These are phyloP conservation scores for Ostrea edulis DNA, from an alignment of 1,140 invertebrate species.

Conservation along the genomic window DNA sequence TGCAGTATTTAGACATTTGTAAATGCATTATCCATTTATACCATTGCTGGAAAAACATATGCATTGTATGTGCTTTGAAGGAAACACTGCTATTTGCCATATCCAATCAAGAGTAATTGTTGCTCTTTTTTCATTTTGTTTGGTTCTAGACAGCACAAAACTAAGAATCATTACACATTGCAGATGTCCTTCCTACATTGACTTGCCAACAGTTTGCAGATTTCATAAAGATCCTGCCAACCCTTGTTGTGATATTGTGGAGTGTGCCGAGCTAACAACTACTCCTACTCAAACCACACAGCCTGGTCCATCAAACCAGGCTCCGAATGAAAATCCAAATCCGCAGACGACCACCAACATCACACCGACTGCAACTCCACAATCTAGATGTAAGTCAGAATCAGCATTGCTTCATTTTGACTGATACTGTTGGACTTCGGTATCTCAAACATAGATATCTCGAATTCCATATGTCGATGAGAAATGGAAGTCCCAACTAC, in stretches of 20 bases:
- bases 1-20: too few species aligned
- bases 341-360: neutral
- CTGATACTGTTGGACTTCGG: too few species aligned
- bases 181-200: conserved; percentile 61
- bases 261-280: conserved; percentile 51
- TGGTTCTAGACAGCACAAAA: neutral
- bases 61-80: too few species aligned
- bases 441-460: too few species aligned
- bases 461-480: too few species aligned
- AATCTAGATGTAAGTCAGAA: conserved; percentile 10
- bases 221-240: conserved; percentile 61
- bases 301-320: neutral
- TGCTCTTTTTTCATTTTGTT: too few species aligned
- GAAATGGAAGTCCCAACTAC: too few species aligned
- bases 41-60: neutral
- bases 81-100: too few species aligned
- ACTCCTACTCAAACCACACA: neutral
- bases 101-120: too few species aligned
- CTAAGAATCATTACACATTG: neutral
- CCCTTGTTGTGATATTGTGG: conserved; percentile 61
- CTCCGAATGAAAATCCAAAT: neutral
- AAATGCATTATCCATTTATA: neutral
- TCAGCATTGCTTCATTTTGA: too few species aligned
- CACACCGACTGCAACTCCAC: neutral
- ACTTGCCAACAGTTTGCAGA: conserved; percentile 60